Evolutionary conservation across 1,140 invertebrate genomes (phyloP).

Genomic region (Lasaia peninsularis): DNA sequence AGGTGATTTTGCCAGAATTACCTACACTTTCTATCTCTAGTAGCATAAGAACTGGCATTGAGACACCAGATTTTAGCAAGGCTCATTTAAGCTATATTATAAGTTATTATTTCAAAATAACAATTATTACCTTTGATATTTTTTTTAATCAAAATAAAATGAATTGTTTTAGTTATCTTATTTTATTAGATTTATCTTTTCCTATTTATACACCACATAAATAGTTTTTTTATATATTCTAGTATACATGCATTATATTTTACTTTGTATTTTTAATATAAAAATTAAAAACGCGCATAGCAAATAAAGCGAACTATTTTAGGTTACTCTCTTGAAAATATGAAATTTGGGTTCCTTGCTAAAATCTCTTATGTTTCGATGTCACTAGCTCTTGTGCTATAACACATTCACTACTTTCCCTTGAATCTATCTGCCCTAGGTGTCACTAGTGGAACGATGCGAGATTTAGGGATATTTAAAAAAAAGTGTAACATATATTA

Average conservation of each 20-base stretch:
- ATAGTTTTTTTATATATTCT: no score
- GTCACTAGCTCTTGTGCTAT: slow-evolving; percentile 15
- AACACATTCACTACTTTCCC: slow-evolving; percentile 53
- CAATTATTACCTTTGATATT: no score
- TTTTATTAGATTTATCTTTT: no score
- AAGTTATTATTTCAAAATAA: no score
- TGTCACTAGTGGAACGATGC: slow-evolving; percentile 42
- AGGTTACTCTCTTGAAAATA: no score
- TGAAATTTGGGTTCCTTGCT: not conserved
- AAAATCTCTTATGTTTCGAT: not conserved
- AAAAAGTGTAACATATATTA: not conserved
- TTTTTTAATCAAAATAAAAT: no score
- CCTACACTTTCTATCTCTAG: slow-evolving; percentile 35
- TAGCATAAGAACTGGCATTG: slow-evolving; percentile 24
- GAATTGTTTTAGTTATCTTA: no score
- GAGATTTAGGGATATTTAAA: not conserved
- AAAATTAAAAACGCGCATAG: no score
- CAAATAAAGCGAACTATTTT: no score
- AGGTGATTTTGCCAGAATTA: slow-evolving; percentile 77
- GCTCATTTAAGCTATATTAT: slow-evolving; percentile 10
- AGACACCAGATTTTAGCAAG: not conserved
- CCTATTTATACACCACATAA: no score
- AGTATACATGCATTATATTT: no score
- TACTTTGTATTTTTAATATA: no score
- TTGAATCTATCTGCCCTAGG: slow-evolving; percentile 55